phyloP scores from a whole-genome alignment of 2,113 vertebrate species.

The Tyto alba region DNA sequence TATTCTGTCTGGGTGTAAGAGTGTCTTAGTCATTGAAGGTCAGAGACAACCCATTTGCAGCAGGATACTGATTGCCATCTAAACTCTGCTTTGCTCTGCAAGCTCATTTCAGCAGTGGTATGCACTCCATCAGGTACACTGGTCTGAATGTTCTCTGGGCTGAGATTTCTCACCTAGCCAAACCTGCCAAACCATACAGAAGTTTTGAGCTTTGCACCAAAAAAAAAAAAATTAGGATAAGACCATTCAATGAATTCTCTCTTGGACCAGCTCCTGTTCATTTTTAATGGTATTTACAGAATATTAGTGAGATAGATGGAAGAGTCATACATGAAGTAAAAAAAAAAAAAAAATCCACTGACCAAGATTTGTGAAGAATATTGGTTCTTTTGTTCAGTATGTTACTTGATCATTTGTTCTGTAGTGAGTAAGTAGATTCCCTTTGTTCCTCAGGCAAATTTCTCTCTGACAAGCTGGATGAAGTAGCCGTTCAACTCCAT shows the following conservation, averaged over 20 bases:
- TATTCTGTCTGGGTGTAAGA: background rate
- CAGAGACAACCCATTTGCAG: background rate
- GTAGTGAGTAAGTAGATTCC: background rate
- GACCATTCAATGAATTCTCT: background rate
- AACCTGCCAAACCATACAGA: background rate
- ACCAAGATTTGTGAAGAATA: background rate
- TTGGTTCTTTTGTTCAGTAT: background rate
- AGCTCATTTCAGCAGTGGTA: background rate
- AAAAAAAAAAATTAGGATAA: background rate
- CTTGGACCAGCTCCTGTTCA: background rate
- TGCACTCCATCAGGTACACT: background rate
- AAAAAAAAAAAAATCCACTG: background rate
- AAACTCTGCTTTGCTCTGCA: background rate
- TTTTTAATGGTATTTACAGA: background rate
- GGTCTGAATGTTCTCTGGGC: background rate
- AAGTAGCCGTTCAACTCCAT: background rate
- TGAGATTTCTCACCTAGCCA: background rate
- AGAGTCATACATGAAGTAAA: background rate
- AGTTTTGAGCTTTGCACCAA: background rate
- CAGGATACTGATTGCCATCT: background rate
- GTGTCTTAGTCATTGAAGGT: background rate
- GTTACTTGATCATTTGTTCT: background rate
- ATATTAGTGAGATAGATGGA: background rate
- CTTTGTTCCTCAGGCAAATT: background rate
- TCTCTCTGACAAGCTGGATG: background rate